Evolutionary conservation across 1,140 invertebrate genomes (phyloP), one percentile per base, ranked within the genome.

Genomic region (Conus ventricosus): DNA sequence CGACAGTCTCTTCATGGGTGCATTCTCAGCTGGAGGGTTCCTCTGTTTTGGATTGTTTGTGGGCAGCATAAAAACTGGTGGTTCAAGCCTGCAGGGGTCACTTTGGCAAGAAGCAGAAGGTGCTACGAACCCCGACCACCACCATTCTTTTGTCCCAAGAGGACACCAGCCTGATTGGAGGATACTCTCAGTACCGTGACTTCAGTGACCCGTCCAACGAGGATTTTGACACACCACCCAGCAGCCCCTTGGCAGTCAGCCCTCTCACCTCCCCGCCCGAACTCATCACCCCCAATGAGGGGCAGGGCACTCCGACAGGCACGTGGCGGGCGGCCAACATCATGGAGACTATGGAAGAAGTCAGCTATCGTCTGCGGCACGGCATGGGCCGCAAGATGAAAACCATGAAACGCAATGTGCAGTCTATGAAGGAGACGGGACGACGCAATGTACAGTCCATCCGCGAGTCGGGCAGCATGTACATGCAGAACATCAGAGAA

Each of bases 401-500:
- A 85, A 92, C 92, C 76, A 91, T 95, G 13, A 88, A 93, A 54
- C 91, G 88, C 85, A 93, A 93, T 63, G 93, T 93, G 20, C 88
- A 92, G 27, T 88, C 91, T n/a, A 91, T 95, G 4, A 91, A 90
- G 63, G 92, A 93, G 81, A 92, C 93, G 25, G 91, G 93, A 20
- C 93, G 88, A 27, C 90, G 88, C 81, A 93, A 93, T 57, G 93
- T 93, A 15, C 88, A 93, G 51, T 88, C 91, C 20, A 91, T 95
- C 11, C 71, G 67, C 71, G 60, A 94, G 83, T 92, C 93, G 25
- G 91, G 93, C n/a, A 93, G 88, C 53, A 89, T 92, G 10, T 93
- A 94, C 88, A 91, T 95, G 54, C 92, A 93, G 60, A 93, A 89
- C n/a, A 93, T 95, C 51, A 91, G 91, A 67, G 92, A 93, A 55